These are phyloP conservation scores for Budorcas taxicolor DNA, from an alignment of 2,113 vertebrate genomes.

Conservation along the genomic window DNA sequence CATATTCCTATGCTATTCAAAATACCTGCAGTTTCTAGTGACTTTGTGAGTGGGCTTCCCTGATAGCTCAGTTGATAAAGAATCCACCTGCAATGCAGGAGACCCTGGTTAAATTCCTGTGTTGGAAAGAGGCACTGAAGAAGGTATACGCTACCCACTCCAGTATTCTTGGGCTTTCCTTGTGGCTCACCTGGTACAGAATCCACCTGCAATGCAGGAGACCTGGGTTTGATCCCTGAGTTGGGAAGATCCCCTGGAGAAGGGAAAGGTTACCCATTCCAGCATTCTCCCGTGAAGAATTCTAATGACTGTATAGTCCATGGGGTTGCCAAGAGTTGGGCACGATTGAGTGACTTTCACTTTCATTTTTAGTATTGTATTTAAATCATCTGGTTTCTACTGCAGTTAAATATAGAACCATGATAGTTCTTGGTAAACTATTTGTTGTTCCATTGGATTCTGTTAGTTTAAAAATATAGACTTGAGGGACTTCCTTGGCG, in stretches of 20 bases:
- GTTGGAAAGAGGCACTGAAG: not conserved
- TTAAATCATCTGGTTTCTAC: not conserved
- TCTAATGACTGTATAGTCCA: not conserved
- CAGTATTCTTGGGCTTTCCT: not conserved
- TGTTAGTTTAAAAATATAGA: not conserved
- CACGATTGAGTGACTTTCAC: not conserved
- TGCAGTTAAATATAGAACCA: not conserved
- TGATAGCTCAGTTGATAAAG: not conserved
- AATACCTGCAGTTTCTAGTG: not conserved
- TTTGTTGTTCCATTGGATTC: not conserved
- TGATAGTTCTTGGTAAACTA: not conserved
- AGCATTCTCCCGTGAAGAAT: not conserved
- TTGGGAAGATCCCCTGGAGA: not conserved
- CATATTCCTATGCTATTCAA: not conserved
- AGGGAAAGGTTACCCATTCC: not conserved
- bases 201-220: not conserved
- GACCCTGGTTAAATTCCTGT: not conserved
- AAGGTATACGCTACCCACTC: not conserved
- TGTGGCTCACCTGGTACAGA: not conserved
- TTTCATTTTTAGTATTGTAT: not conserved
- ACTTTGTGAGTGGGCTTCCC: not conserved
- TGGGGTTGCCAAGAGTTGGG: not conserved
- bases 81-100: not conserved
- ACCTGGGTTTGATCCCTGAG: not conserved
- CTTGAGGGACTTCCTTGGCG: not conserved